These are phyloP conservation scores for Muntiacus muntjak DNA, from an alignment of 2,113 vertebrate species.

Conservation along the genomic window DNA sequence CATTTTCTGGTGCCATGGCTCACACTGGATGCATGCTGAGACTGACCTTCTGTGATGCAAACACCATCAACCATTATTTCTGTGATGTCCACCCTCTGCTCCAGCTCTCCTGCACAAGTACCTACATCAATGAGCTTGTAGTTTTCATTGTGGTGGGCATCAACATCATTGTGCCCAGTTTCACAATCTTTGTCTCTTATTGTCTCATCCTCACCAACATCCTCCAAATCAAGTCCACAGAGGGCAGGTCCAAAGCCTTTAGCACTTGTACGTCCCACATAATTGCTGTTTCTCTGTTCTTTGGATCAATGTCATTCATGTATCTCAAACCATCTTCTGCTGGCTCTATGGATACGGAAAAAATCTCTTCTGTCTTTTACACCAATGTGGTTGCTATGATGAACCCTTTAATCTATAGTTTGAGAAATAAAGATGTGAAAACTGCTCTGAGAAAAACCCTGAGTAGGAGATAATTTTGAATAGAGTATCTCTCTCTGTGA, in stretches of 20 bases:
- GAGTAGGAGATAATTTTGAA: neutral
- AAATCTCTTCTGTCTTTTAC: neutral
- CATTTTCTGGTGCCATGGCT: neutral
- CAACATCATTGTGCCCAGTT: neutral
- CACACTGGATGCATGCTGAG: conserved; percentile 41
- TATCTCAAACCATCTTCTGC: conserved; percentile 48
- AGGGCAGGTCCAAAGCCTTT: conserved; percentile 32
- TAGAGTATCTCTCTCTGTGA: neutral
- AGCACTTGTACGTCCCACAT: conserved; percentile 44
- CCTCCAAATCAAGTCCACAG: neutral
- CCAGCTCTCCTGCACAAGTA: neutral
- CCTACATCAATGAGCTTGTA: neutral
- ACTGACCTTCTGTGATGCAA: conserved; percentile 32
- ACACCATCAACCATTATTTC: conserved; percentile 32
- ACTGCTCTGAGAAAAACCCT: neutral
- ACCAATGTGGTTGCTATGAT: conserved; percentile 3
- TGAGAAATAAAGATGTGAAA: neutral
- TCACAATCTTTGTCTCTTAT: conserved; percentile 28
- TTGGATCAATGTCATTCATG: conserved; percentile 44
- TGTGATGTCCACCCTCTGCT: conserved; percentile 36
- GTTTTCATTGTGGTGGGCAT: neutral
- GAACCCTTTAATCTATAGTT: conserved; percentile 55
- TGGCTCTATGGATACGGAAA: neutral
- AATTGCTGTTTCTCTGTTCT: conserved; percentile 42
- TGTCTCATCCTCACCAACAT: neutral